phyloP scores from a whole-genome alignment of 1,140 invertebrate genomes.

The Tenebrio molitor region DNA sequence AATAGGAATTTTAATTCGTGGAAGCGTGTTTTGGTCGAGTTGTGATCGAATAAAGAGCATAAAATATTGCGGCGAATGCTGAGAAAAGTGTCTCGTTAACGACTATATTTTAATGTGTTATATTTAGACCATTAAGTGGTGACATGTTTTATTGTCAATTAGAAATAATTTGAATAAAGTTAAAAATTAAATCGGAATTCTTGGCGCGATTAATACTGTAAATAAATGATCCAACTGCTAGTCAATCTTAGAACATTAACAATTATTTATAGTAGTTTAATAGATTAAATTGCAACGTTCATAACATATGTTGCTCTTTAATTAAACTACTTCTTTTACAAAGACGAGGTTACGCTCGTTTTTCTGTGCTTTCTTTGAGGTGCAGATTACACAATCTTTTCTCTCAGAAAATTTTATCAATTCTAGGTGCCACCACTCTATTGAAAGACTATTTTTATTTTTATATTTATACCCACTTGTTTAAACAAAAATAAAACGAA shows the following conservation, averaged over 20 bases:
- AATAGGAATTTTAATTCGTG: neutral
- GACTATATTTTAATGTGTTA: conserved; percentile 28
- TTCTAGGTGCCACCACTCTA: too few species aligned
- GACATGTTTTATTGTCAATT: conserved; percentile 39
- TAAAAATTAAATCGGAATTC: conserved; percentile 25
- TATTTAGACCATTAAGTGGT: conserved; percentile 29
- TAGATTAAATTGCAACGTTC: conserved; percentile 28
- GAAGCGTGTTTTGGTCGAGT: too few species aligned
- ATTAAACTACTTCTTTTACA: conserved; percentile 11
- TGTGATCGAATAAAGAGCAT: too few species aligned
- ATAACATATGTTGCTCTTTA: conserved; percentile 30
- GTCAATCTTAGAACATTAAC: conserved; percentile 4
- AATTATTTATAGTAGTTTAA: conserved; percentile 40
- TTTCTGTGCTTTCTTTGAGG: too few species aligned
- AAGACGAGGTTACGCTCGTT: neutral
- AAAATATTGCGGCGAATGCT: neutral
- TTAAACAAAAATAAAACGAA: too few species aligned
- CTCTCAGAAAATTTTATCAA: too few species aligned
- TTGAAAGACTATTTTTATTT: too few species aligned
- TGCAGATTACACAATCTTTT: too few species aligned
- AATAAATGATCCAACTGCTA: conserved; percentile 26
- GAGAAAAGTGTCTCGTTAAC: conserved; percentile 7
- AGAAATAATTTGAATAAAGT: conserved; percentile 33
- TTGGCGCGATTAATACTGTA: conserved; percentile 13
- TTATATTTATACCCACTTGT: too few species aligned